These are phyloP conservation scores for Agrenia bidenticulata DNA, from an alignment of 2,888 invertebrate species.

Conservation along the genomic window DNA sequence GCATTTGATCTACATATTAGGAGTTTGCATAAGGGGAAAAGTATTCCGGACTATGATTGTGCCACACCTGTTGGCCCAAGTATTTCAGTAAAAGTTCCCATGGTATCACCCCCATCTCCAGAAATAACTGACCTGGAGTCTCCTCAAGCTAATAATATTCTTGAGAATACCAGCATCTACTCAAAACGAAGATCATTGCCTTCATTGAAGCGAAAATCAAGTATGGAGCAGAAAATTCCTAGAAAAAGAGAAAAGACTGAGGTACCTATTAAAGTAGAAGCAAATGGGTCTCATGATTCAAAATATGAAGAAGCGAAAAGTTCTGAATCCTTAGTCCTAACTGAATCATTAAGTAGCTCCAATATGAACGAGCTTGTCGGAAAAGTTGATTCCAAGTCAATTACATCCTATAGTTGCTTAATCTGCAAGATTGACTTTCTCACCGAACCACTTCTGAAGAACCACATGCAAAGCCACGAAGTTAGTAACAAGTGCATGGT, in stretches of 20 bases:
- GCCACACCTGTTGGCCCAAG: background rate
- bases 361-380: too few species aligned
- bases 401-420: background rate
- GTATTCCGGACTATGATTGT: background rate
- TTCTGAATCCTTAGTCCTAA: background rate
- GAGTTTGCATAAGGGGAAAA: constrained; percentile 13
- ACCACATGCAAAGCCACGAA: too few species aligned
- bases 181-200: too few species aligned
- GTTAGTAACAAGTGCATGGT: too few species aligned
- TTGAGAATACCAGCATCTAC: too few species aligned
- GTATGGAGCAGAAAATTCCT: background rate
- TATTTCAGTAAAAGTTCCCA: background rate
- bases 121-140: constrained; percentile 9
- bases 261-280: background rate
- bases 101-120: constrained; percentile 1
- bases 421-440: background rate
- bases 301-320: background rate
- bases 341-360: too few species aligned
- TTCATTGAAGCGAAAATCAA: too few species aligned
- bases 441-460: too few species aligned
- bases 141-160: too few species aligned
- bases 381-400: too few species aligned
- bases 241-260: background rate
- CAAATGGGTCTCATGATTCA: background rate
- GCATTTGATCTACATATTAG: constrained; percentile 26